These are phyloP conservation scores for Myopa testacea DNA, from an alignment of 2,888 invertebrate genomes.

Conservation along the genomic window DNA sequence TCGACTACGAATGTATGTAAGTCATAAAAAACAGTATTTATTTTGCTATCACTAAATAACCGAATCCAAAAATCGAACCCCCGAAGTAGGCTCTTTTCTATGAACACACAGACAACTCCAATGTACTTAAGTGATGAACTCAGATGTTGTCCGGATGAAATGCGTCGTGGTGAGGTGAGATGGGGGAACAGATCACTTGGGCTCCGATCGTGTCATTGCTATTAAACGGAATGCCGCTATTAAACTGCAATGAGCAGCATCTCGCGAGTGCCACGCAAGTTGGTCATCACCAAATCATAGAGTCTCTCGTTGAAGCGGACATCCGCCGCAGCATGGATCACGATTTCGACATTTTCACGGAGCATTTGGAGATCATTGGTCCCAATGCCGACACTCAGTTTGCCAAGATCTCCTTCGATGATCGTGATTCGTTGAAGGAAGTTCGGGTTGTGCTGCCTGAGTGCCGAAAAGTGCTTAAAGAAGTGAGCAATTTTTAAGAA, in stretches of 20 bases:
- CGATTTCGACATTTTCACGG: conserved; percentile 51
- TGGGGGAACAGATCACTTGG: too few species aligned
- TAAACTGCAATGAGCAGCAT: conserved; percentile 48
- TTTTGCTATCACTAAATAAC: too few species aligned
- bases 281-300: conserved; percentile 47
- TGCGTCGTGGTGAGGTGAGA: too few species aligned
- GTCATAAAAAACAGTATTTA: too few species aligned
- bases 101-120: too few species aligned
- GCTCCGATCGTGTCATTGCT: too few species aligned
- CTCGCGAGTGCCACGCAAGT: conserved; percentile 55
- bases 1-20: too few species aligned
- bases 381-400: conserved; percentile 49
- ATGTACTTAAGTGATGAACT: too few species aligned
- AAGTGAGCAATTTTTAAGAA: background rate
- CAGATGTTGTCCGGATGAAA: too few species aligned
- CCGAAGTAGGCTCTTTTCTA: too few species aligned
- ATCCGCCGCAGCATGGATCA: conserved; percentile 55
- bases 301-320: conserved; percentile 54
- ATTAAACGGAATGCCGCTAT: too few species aligned
- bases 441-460: conserved; percentile 44
- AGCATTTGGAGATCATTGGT: conserved; percentile 46
- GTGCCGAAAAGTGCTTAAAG: conserved; percentile 44
- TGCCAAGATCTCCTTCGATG: conserved; percentile 52
- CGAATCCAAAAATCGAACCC: too few species aligned
- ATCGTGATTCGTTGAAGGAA: conserved; percentile 49